phyloP scores from a whole-genome alignment of 2,888 invertebrate genomes.

The Apamea monoglypha region DNA sequence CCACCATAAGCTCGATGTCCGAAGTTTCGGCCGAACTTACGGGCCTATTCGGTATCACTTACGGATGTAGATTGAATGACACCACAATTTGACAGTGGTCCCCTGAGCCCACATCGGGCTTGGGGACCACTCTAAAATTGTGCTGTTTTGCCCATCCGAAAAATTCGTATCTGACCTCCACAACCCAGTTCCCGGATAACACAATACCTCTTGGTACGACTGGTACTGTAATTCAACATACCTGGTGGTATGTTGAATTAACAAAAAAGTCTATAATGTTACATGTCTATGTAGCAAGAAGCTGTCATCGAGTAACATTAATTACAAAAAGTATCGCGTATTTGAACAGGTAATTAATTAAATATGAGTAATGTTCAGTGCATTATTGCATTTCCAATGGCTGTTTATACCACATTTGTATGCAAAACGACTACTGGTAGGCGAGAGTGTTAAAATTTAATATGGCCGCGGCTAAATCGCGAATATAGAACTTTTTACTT shows the following conservation, averaged over 20 bases:
- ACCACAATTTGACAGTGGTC: neutral
- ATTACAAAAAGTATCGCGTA: slow-evolving; percentile 63
- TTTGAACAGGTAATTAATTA: slow-evolving; percentile 65
- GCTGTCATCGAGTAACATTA: slow-evolving; percentile 52
- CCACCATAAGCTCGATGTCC: neutral
- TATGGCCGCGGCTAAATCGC: slow-evolving; percentile 34
- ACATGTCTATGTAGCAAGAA: slow-evolving; percentile 39
- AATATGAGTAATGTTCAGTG: slow-evolving; percentile 60
- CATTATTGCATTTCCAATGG: slow-evolving; percentile 65
- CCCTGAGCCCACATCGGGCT: no score
- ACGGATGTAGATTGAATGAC: no score
- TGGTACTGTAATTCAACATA: neutral
- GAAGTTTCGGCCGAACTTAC: neutral
- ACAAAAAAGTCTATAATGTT: slow-evolving; percentile 19
- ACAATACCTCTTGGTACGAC: neutral
- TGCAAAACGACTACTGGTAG: slow-evolving; percentile 54
- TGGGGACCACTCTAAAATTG: no score
- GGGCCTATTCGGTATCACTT: neutral
- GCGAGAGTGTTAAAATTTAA: slow-evolving; percentile 60
- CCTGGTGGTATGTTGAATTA: neutral
- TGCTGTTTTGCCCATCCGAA: no score
- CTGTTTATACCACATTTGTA: slow-evolving; percentile 60
- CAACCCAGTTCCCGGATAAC: neutral
- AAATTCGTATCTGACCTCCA: neutral
- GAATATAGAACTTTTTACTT: slow-evolving; percentile 25